These are phyloP conservation scores for Dicaeum eximium DNA, from an alignment of 2,113 vertebrate genomes.

Conservation along the genomic window DNA sequence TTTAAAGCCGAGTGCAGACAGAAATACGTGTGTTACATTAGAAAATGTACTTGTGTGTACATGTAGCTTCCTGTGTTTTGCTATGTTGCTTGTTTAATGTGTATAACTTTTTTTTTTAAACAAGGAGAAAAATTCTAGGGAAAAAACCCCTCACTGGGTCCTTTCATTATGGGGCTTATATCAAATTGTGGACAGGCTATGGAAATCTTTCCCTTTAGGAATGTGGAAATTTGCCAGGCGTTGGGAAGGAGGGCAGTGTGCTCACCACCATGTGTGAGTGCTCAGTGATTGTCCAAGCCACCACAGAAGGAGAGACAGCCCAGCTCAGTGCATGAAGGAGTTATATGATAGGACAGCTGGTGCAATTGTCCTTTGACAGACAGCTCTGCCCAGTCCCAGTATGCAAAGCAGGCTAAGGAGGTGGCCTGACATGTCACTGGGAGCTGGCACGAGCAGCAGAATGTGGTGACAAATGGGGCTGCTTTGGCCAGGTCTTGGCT, in stretches of 20 bases:
- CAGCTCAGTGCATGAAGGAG: background rate
- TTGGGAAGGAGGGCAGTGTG: accelerated
- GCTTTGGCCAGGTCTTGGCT: background rate
- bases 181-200: background rate
- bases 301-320: background rate
- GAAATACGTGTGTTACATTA: background rate
- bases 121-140: background rate
- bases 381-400: background rate
- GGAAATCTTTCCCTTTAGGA: background rate
- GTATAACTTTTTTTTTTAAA: background rate
- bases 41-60: background rate
- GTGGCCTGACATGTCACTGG: accelerated
- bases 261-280: accelerated
- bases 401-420: background rate
- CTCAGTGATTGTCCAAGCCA: background rate
- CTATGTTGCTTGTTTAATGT: background rate
- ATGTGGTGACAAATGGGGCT: background rate
- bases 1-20: background rate
- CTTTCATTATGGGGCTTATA: background rate
- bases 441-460: background rate
- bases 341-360: background rate
- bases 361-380: background rate
- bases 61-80: background rate
- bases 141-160: background rate
- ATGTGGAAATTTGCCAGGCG: background rate